Evolutionary conservation across 2,888 invertebrate species (phyloP).

Genomic region (Lacanobia oleracea): DNA sequence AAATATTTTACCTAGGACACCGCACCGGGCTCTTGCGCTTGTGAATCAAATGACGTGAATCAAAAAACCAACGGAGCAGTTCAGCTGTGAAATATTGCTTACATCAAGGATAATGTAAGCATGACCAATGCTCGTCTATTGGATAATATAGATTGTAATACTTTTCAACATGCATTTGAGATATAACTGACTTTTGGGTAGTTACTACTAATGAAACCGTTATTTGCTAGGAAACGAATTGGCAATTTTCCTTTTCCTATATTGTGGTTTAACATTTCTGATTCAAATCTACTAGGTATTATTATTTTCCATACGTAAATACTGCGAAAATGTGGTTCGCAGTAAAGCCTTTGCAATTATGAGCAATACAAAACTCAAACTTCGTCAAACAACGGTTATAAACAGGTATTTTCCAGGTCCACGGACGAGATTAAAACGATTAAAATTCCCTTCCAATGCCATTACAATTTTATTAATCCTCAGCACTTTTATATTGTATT

Average conservation of each 20-base stretch:
- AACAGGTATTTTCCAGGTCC: neutral
- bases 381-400: too few relatives aligned
- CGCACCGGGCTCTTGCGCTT: too few relatives aligned
- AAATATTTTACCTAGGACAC: too few relatives aligned
- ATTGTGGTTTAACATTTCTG: neutral
- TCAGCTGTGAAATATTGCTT: too few relatives aligned
- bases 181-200: neutral
- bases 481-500: conserved; percentile 8
- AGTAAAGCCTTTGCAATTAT: neutral
- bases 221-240: neutral
- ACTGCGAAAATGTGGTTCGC: too few relatives aligned
- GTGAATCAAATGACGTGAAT: too few relatives aligned
- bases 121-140: neutral
- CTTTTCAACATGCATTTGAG: neutral
- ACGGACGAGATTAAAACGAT: neutral
- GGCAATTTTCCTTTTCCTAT: neutral
- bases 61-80: too few relatives aligned
- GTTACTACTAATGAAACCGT: too few relatives aligned
- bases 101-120: neutral
- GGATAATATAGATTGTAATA: neutral
- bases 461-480: neutral
- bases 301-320: too few relatives aligned
- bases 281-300: neutral
- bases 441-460: neutral
- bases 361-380: neutral